phyloP scores from a whole-genome alignment of 2,888 invertebrate species.

The Andrena dorsata region DNA sequence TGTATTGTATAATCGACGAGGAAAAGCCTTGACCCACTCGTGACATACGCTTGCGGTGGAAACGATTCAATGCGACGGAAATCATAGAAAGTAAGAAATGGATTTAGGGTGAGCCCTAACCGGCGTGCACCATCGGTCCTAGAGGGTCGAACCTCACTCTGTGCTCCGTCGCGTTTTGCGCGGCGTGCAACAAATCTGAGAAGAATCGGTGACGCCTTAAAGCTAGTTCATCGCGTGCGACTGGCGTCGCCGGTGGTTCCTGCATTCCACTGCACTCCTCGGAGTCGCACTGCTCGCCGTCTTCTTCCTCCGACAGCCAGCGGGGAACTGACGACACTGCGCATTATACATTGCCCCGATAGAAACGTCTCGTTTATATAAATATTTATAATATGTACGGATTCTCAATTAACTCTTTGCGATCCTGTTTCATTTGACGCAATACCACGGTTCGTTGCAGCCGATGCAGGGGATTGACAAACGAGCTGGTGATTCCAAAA shows the following conservation, averaged over 20 bases:
- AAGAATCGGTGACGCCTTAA: constrained; percentile 92
- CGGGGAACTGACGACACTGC: constrained; percentile 74
- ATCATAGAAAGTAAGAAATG: constrained; percentile 47
- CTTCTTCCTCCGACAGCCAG: constrained; percentile 85
- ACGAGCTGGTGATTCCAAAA: too few relatives aligned
- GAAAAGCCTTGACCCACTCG: neutral
- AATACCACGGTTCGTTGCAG: too few relatives aligned
- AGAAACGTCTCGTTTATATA: constrained; percentile 1
- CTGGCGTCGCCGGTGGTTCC: constrained; percentile 91
- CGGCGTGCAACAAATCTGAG: constrained; percentile 91
- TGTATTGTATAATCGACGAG: constrained; percentile 2
- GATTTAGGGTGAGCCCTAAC: constrained; percentile 84
- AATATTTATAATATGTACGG: too few relatives aligned
- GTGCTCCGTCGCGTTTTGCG: constrained; percentile 90
- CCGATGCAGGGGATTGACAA: too few relatives aligned
- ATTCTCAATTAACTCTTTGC: neutral
- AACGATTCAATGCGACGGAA: constrained; percentile 9
- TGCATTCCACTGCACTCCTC: constrained; percentile 86
- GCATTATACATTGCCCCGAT: constrained; percentile 29
- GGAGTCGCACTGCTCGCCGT: constrained; percentile 72
- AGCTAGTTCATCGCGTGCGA: constrained; percentile 92
- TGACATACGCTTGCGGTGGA: neutral
- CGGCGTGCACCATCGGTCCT: constrained; percentile 88
- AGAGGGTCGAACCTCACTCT: constrained; percentile 91
- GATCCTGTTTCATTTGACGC: too few relatives aligned